A percentile compares a stretch with the other conserved stretches of the same genome.
Evolutionary conservation across 1,140 invertebrate genomes (phyloP).

Genomic region (Coenobita brevimanus): DNA sequence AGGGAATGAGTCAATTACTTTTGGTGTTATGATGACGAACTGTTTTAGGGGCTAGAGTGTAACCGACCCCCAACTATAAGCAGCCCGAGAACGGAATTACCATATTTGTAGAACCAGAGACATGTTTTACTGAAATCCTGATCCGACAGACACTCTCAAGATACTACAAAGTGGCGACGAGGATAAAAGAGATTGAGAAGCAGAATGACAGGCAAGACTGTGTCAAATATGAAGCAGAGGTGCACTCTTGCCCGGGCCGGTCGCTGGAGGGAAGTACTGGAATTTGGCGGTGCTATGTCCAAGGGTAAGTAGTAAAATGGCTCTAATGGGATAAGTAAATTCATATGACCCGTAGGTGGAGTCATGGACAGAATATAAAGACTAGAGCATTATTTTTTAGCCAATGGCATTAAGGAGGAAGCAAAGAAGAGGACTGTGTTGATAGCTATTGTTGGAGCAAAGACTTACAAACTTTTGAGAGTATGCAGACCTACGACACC

Average conservation of each 20-base stretch:
- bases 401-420: not conserved
- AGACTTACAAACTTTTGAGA: not conserved
- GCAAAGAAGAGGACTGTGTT: not conserved
- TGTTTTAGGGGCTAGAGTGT: too few species aligned
- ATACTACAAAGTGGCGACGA: conserved; percentile 9
- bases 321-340: not conserved
- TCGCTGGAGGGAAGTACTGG: not conserved
- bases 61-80: too few species aligned
- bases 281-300: too few species aligned
- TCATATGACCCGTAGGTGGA: not conserved
- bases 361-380: not conserved
- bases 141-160: too few species aligned
- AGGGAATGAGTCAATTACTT: too few species aligned
- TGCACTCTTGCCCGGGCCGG: not conserved
- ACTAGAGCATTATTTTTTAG: not conserved
- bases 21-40: too few species aligned
- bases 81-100: too few species aligned
- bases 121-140: too few species aligned
- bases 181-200: not conserved
- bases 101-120: too few species aligned
- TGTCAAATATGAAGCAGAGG: not conserved
- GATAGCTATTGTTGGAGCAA: not conserved
- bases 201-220: not conserved
- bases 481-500: not conserved
- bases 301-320: too few species aligned